phyloP scores from a whole-genome alignment of 2,113 vertebrate species.

The Prochilodus magdalenae region DNA sequence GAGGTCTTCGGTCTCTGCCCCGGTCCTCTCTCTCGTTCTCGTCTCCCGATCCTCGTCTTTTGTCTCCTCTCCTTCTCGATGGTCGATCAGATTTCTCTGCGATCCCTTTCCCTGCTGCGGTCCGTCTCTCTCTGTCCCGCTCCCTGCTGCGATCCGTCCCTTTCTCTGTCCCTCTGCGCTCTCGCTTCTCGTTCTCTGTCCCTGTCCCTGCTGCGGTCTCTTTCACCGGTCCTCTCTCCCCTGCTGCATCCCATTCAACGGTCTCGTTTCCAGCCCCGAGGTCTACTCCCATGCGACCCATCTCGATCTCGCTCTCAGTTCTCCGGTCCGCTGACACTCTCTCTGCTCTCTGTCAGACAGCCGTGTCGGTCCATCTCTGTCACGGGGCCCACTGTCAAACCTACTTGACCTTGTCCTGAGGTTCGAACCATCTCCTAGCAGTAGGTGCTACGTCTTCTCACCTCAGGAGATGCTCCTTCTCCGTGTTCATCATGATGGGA shows the following conservation, averaged over 20 bases:
- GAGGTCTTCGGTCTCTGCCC: too few relatives aligned
- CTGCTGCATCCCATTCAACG: constrained; percentile 61
- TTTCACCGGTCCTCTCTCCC: constrained; percentile 64
- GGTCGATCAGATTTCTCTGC: constrained; percentile 28
- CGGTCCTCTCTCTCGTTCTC: constrained; percentile 50
- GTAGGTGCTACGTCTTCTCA: constrained; percentile 81
- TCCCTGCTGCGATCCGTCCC: constrained; percentile 73
- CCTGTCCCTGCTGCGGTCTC: constrained; percentile 68
- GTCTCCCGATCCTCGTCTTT: too few relatives aligned
- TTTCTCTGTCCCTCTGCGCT: constrained; percentile 79
- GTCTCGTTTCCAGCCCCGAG: constrained; percentile 73
- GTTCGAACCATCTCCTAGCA: constrained; percentile 71
- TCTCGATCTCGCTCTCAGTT: constrained; percentile 81
- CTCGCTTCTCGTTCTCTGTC: constrained; percentile 77
- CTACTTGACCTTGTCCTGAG: constrained; percentile 81
- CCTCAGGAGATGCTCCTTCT: constrained; percentile 75
- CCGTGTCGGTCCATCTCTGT: constrained; percentile 73
- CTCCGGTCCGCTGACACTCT: constrained; percentile 85
- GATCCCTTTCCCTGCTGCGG: constrained; percentile 22
- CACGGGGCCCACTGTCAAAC: constrained; percentile 83
- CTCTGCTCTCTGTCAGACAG: constrained; percentile 78
- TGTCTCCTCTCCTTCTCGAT: constrained; percentile 56
- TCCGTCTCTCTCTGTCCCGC: constrained; percentile 78
- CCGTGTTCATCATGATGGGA: constrained; percentile 79
- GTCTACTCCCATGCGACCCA: constrained; percentile 59